Evolutionary conservation across 2,113 vertebrate genomes (phyloP), one percentile per base, ranked within the genome.

Genomic region (Setophaga kirtlandii): DNA sequence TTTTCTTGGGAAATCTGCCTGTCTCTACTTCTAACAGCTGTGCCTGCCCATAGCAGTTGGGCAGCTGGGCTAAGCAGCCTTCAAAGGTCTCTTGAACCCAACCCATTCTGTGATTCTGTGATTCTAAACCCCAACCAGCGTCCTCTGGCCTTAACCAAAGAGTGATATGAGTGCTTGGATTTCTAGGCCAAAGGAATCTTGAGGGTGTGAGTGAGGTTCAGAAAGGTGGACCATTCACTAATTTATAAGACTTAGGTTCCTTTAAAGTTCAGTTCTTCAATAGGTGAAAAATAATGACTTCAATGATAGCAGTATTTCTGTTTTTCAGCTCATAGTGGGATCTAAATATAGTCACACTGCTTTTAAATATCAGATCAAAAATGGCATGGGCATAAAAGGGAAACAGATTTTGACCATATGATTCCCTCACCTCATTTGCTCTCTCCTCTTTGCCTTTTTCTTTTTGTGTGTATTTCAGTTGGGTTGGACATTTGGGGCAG

Each of bases 331-430:
- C 17, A 35, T 23, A 24, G 11, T 83, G 42, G 7, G 1, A 9
- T 69, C 25, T 70, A 65, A 86, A 83, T 74, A 59, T 64, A 86
- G 37, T 20, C 37, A 2, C 3, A 22, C 4, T 47, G 7, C 24
- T 85, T 87, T 18, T 46, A 87, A 91, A 93, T 84, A n/a, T 37
- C 19, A 62, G 41, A 88, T 50, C 7, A 82, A 92, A 84, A 90
- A 24, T 35, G 11, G 4, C 21, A 42, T 39, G 35, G 80, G 62
- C 6, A 35, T 50, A 35, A 76, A 64, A 62, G 8, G 3, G n/a
- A 58, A 74, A 58, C 63, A 50, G 23, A 89, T 80, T 88, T 53
- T 42, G 42, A 67, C 25, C 63, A 46, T 73, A 58, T 63, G 75
- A 94, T 80, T 83, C n/a, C 39, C 28, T 90, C 37, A 73, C 28